Conservation (phyloP, 2,888 invertebrate genomes). For the Caenorhabditis panamensis region DNA sequence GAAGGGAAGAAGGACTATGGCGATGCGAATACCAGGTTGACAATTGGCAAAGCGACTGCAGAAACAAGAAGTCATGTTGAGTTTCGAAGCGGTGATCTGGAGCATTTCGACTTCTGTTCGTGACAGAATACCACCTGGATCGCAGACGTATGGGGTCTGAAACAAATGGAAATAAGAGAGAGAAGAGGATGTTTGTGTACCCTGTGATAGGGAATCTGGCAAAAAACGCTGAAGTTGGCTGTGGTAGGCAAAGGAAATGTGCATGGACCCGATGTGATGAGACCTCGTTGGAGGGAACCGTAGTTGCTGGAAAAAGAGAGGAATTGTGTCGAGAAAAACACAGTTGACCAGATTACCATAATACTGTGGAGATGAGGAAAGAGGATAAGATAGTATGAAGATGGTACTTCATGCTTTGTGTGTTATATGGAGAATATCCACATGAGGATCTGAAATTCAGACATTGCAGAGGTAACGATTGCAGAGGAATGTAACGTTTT, state of each 20-base stretch:
- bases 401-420: background rate
- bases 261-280: constrained; percentile 66
- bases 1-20: constrained; percentile 55
- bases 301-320: constrained; percentile 27
- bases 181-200: constrained; percentile 21
- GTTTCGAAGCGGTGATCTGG: constrained; percentile 56
- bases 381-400: constrained; percentile 7
- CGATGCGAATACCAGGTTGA: constrained; percentile 41
- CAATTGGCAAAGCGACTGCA: constrained; percentile 47
- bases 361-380: constrained; percentile 32
- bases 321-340: background rate
- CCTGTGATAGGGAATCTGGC: constrained; percentile 70
- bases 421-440: background rate
- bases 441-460: constrained; percentile 12
- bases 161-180: background rate
- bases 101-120: constrained; percentile 70
- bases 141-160: constrained; percentile 70
- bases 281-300: constrained; percentile 47
- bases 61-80: constrained; percentile 72
- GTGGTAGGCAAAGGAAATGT: constrained; percentile 65
- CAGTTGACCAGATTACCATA: constrained; percentile 15
- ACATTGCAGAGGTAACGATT: background rate
- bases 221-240: constrained; percentile 66
- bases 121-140: constrained; percentile 69
- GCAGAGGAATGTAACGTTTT: too few relatives aligned